A percentile compares a stretch with the other conserved stretches of the same genome.
Conservation (phyloP, 2,888 invertebrate species). For the Kuschelorhynchus macadamiae region DNA sequence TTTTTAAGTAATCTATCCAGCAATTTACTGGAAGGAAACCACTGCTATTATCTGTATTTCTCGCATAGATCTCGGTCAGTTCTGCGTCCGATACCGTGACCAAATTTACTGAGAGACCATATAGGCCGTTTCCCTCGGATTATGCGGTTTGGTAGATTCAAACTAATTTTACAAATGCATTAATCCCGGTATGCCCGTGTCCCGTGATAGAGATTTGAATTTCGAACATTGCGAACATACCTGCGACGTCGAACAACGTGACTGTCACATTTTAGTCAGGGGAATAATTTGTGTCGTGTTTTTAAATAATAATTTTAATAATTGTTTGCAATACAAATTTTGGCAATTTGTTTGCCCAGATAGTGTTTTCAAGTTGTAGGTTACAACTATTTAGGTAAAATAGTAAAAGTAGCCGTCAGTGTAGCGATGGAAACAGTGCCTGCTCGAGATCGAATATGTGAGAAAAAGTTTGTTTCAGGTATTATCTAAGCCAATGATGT, state of each 20-base stretch:
- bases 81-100: constrained; percentile 11
- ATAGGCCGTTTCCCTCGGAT: constrained; percentile 27
- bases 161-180: constrained; percentile 32
- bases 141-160: constrained; percentile 25
- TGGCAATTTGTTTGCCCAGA: too few relatives aligned
- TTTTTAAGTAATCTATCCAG: constrained; percentile 20
- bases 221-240: constrained; percentile 21
- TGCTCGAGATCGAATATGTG: too few relatives aligned
- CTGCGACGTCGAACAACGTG: constrained; percentile 5
- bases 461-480: too few relatives aligned
- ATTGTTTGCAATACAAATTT: too few relatives aligned
- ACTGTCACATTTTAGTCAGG: constrained; percentile 20
- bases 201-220: constrained; percentile 19
- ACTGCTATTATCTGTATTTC: constrained; percentile 23
- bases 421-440: too few relatives aligned
- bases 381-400: too few relatives aligned
- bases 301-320: too few relatives aligned
- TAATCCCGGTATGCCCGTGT: constrained; percentile 15
- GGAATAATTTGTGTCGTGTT: constrained; percentile 1
- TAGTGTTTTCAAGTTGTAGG: too few relatives aligned
- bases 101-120: constrained; percentile 21
- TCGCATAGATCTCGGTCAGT: constrained; percentile 27
- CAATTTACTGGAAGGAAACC: constrained; percentile 25
- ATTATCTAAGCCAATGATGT: too few relatives aligned
- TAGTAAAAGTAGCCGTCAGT: too few relatives aligned